phyloP scores from a whole-genome alignment of 2,113 vertebrate species.

The Cebus imitator region DNA sequence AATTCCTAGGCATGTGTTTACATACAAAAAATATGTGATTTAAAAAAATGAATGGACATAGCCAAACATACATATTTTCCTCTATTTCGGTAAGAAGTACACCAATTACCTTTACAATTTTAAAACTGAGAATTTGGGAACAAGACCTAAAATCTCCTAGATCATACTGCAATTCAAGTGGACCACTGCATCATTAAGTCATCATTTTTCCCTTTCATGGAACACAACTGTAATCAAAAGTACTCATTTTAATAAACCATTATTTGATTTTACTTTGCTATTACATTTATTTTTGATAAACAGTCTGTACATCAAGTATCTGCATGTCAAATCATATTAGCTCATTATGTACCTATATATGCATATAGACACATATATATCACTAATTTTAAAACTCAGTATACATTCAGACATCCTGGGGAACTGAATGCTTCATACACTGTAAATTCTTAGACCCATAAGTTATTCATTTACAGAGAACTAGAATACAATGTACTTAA shows the following conservation, averaged over 20 bases:
- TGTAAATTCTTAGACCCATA: not conserved
- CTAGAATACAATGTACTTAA: not conserved
- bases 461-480: not conserved
- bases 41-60: not conserved
- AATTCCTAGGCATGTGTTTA: not conserved
- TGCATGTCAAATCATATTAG: not conserved
- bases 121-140: not conserved
- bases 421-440: not conserved
- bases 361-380: not conserved
- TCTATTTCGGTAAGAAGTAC: not conserved
- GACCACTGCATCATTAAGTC: not conserved
- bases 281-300: constrained; percentile 24
- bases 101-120: not conserved
- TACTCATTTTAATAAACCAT: not conserved
- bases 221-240: not conserved
- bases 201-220: not conserved
- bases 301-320: not conserved
- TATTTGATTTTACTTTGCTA: not conserved
- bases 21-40: not conserved
- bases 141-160: not conserved
- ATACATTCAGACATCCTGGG: not conserved
- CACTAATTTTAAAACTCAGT: not conserved
- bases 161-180: not conserved
- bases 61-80: constrained; percentile 4
- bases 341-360: not conserved